Conservation (phyloP, 2,888 invertebrate genomes). For the Pseudanteris insignis region DNA sequence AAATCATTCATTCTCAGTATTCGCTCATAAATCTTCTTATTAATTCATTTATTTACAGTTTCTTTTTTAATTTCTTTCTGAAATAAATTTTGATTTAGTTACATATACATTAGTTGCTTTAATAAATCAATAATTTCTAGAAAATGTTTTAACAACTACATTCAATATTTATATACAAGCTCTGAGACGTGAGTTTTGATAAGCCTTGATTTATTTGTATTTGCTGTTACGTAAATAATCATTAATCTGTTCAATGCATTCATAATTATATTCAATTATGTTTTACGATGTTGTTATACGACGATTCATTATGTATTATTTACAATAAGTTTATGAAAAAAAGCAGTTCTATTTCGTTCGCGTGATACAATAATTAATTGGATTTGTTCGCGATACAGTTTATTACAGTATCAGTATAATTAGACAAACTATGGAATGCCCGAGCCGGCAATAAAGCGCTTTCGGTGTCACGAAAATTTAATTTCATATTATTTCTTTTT, state of each 20-base stretch:
- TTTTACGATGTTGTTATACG: constrained; percentile 8
- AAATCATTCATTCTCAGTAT: too few species aligned
- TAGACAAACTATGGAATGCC: background rate
- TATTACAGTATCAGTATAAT: constrained; percentile 4
- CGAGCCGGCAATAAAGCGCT: background rate
- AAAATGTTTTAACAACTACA: too few species aligned
- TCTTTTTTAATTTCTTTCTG: too few species aligned
- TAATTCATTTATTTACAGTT: too few species aligned
- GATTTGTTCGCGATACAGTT: background rate
- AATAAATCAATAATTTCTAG: too few species aligned
- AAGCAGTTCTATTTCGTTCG: constrained; percentile 3
- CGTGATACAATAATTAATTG: constrained; percentile 6
- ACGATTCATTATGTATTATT: constrained; percentile 10
- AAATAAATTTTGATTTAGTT: too few species aligned
- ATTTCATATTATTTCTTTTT: background rate
- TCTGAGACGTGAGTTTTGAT: constrained; percentile 2
- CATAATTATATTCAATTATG: constrained; percentile 11
- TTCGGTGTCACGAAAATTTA: too few species aligned
- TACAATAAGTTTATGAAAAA: constrained; percentile 1
- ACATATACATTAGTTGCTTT: too few species aligned
- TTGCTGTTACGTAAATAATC: constrained; percentile 11
- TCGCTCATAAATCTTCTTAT: too few species aligned
- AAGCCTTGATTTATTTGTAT: background rate
- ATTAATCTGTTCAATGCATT: constrained; percentile 10
- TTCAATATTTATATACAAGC: too few species aligned